Base-by-base conservation (phyloP, 2,113 vertebrate species). In the Pseudois nayaur region DNA sequence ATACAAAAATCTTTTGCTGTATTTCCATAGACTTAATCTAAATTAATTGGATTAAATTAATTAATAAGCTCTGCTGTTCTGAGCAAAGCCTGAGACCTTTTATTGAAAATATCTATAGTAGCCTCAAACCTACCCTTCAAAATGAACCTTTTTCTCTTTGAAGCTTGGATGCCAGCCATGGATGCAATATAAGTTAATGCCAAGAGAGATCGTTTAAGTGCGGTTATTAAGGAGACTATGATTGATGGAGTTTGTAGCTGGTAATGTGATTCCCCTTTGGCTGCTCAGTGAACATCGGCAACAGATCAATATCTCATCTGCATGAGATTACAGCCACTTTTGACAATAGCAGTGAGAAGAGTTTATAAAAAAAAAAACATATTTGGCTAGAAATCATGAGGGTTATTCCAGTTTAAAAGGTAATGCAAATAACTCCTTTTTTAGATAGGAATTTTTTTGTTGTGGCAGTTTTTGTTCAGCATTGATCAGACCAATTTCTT, bases 261-360 rank as follows among this genome's bases (percentile, higher is more conserved):
- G 92, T 98, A 98, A 98, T 95, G 85, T 98, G 97, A 97, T 98
- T 98, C 97, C 92, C 93, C 95, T 98, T 98, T 98, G 98, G 89
- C 97, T 98, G 95, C 91, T 97, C 89, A 62, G 97, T 74, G 97
- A 98, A 98, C 94, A 98, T 98, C 79, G 88, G 88, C 92, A 98
- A 98, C 97, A 98, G 97, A 99, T 99, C 98, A 99, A 99, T 98
- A 98, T 98, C 84, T 79, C 96, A 98, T 98, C 97, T 99, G 97
- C 98, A 98, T 98, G 97, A 98, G 98, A 98, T 98, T 98, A 98
- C 76, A 98, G 94, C 40, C 97, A 97, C 48, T 98, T 98, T 95
- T 98, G 97, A 98, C 97, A 98, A 98, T n/a, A 97, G 55, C 43
- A 86, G 8, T 78, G 54, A 94, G 64, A 82, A 74, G 92, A 96